A percentile compares a stretch with the other conserved stretches of the same genome.
These are phyloP conservation scores for Myotis planiceps DNA, from an alignment of 2,797 vertebrate species.

Conservation along the genomic window DNA sequence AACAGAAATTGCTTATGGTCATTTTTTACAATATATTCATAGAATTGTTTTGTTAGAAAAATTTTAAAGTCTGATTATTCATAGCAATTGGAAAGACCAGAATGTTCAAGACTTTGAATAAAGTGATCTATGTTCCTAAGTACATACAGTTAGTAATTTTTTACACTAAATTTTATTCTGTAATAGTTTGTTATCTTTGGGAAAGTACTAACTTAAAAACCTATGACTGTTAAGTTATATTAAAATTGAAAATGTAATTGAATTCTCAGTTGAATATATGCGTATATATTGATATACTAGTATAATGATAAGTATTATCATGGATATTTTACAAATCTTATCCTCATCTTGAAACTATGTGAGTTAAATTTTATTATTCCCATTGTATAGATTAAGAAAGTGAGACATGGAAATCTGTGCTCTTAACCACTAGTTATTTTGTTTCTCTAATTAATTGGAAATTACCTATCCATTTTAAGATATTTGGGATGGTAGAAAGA, in stretches of 20 bases:
- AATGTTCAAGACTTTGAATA: background rate
- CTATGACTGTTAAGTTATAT: background rate
- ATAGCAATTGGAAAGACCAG: background rate
- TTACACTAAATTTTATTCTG: background rate
- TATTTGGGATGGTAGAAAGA: background rate
- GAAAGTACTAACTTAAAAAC: background rate
- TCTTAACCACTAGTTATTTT: background rate
- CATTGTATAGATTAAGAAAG: background rate
- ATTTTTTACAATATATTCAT: background rate
- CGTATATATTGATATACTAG: background rate
- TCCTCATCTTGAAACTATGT: background rate
- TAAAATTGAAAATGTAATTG: background rate
- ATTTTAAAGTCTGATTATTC: background rate
- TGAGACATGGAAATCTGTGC: background rate
- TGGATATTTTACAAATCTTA: background rate
- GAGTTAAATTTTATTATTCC: background rate
- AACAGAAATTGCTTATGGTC: background rate
- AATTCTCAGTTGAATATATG: background rate
- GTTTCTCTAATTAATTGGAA: background rate
- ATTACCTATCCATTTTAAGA: background rate
- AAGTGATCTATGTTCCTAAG: background rate
- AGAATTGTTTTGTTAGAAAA: background rate
- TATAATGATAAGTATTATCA: background rate
- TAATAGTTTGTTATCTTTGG: background rate
- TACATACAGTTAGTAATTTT: background rate